Evolutionary conservation across 2,113 vertebrate species (phyloP).

Genomic region (Acanthisitta chloris): DNA sequence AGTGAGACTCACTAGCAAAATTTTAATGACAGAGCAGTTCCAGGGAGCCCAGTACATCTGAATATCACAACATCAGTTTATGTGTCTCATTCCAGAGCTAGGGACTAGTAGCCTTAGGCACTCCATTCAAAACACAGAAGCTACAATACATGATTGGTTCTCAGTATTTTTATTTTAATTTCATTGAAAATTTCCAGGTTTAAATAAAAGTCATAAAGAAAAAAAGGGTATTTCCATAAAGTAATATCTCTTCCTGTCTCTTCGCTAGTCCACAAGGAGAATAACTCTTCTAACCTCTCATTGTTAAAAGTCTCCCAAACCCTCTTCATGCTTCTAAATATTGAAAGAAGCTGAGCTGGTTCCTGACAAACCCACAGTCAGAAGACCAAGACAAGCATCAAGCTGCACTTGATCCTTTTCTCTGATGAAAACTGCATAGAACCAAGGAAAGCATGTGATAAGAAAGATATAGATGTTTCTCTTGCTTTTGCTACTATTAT

Average conservation of each 20-base stretch:
- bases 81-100: background rate
- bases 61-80: background rate
- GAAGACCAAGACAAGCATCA: background rate
- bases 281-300: background rate
- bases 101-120: background rate
- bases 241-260: background rate
- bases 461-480: fast-evolving
- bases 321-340: background rate
- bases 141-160: background rate
- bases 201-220: background rate
- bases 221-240: background rate
- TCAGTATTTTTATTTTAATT: background rate
- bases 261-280: background rate
- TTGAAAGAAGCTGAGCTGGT: background rate
- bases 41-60: background rate
- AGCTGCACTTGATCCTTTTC: background rate
- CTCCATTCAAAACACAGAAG: background rate
- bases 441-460: background rate
- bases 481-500: background rate
- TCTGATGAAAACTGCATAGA: background rate
- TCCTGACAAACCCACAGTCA: background rate
- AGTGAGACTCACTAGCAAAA: background rate
- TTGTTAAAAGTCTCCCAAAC: background rate
- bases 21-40: background rate
- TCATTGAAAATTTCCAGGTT: background rate